A percentile compares a stretch with the other conserved stretches of the same genome.
Conservation (phyloP, 1,140 invertebrate species). For the Aphelenchoides avenae region DNA sequence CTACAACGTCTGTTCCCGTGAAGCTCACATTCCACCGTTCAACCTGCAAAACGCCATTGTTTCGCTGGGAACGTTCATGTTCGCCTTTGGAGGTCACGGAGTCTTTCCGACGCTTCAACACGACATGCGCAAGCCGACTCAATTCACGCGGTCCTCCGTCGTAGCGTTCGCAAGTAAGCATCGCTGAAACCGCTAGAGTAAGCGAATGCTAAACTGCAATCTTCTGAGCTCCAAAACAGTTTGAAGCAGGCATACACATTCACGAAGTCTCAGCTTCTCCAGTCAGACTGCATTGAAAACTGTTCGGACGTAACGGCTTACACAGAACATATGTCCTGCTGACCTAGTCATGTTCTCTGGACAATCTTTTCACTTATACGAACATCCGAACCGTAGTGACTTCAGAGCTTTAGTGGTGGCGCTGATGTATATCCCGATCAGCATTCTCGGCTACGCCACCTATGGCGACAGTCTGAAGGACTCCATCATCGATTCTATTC, state of each 20-base stretch:
- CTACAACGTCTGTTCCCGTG: conserved; percentile 16
- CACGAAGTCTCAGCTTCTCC: no score
- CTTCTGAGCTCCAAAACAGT: no score
- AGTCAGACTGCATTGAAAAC: no score
- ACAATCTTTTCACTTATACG: no score
- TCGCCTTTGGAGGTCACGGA: conserved; percentile 41
- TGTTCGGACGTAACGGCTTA: no score
- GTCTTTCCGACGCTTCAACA: conserved; percentile 44
- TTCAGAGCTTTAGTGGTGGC: conserved; percentile 22
- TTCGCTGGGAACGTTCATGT: conserved; percentile 44
- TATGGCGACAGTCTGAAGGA: conserved; percentile 39
- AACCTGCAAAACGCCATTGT: conserved; percentile 20
- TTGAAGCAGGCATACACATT: no score
- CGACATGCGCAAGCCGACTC: conserved; percentile 35
- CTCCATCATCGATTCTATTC: conserved; percentile 38
- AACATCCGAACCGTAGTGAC: not conserved
- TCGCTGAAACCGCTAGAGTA: no score
- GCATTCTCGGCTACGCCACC: conserved; percentile 31
- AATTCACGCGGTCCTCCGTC: conserved; percentile 38
- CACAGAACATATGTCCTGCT: no score
- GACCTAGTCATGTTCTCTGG: no score
- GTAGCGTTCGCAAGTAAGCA: conserved; percentile 34
- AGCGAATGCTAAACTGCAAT: no score
- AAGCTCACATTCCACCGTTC: conserved; percentile 23
- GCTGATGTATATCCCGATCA: conserved; percentile 32